Evolutionary conservation across 1,140 invertebrate species (phyloP).

Genomic region (Lutraria rhynchaena): DNA sequence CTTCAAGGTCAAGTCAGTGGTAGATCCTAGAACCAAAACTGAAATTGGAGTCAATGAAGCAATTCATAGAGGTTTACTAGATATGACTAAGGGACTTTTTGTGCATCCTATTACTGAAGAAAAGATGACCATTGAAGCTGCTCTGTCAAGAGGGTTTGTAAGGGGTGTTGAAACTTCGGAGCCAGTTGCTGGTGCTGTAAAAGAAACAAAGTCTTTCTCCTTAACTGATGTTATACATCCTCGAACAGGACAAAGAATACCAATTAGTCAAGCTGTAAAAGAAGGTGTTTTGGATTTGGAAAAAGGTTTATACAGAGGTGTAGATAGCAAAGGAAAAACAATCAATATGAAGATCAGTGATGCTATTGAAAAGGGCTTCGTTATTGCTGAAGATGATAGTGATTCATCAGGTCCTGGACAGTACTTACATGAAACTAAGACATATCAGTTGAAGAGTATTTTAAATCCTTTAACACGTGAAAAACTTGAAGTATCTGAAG

Average conservation of each 20-base stretch:
- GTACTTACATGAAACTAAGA: slow-evolving; percentile 78
- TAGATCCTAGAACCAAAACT: slow-evolving; percentile 92
- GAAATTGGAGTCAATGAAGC: slow-evolving; percentile 92
- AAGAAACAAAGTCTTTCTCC: slow-evolving; percentile 79
- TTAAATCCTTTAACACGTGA: slow-evolving; percentile 85
- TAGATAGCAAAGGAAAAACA: slow-evolving; percentile 68
- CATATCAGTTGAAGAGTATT: slow-evolving; percentile 85
- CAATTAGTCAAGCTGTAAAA: slow-evolving; percentile 92
- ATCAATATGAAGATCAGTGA: slow-evolving; percentile 88
- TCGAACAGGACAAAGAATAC: slow-evolving; percentile 90
- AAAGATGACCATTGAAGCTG: slow-evolving; percentile 91
- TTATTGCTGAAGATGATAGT: slow-evolving; percentile 74
- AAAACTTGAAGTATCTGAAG: slow-evolving; percentile 89
- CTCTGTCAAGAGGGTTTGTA: slow-evolving; percentile 84
- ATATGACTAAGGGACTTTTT: slow-evolving; percentile 88
- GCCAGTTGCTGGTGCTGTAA: slow-evolving; percentile 68
- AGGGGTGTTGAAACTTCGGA: slow-evolving; percentile 72
- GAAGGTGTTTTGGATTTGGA: slow-evolving; percentile 92
- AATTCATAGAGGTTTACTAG: slow-evolving; percentile 82
- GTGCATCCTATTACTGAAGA: slow-evolving; percentile 87
- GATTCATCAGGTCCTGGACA: slow-evolving; percentile 55
- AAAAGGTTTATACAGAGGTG: slow-evolving; percentile 85
- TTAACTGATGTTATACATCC: slow-evolving; percentile 90
- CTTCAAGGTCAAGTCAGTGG: slow-evolving; percentile 85
- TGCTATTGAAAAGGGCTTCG: slow-evolving; percentile 86